Evolutionary conservation across 1,140 invertebrate species (phyloP), one percentile per base, ranked within the genome.

Genomic region (Penaeus indicus): DNA sequence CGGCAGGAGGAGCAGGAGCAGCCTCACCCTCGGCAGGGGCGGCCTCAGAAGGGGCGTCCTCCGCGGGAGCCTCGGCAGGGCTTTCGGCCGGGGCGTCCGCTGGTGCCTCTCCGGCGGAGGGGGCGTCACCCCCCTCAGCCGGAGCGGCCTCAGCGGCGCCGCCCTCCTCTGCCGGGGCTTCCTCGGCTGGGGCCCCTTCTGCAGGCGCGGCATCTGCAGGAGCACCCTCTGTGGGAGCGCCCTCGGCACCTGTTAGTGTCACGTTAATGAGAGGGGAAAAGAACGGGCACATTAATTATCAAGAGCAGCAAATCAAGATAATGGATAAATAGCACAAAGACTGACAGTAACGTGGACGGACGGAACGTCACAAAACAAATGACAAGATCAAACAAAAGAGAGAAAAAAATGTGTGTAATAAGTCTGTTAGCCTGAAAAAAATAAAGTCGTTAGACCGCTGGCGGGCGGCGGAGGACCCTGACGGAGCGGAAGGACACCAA

Each of bases 391-490:
- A 78, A 54, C 77, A 84, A 67, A 84, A 19, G 27, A 27, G 16
- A 64, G 61, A 81, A 86, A 67, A 75, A 77, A 54, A 72, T 47
- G 54, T n/a, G 54, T 27, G 54, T 77, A 61, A 22, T 62, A 86
- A 86, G 61, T 61, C 21, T 62, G 81, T 88, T 88, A 88, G 87
- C 87, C 86, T 88, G 87, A 67, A 88, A 75, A 75, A 75, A 88
- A 83, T 63, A 69, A 88, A 64, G 75, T 47, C 54, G 16, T 54
- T 13, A 54, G 54, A 18, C 85, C 62, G 64, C 85, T 16, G n/a
- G 22, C 47, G 85, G 63, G 78, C 63, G 78, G 78, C 13, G 61
- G 13, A n/a, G 32, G 77, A 32, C 54, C 54, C 54, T 10, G 54
- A 32, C 25, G 78, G 78, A 47, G 75, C 61, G 72, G 75, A 62